phyloP scores from a whole-genome alignment of 2,113 vertebrate species.

The Pteronura brasiliensis region DNA sequence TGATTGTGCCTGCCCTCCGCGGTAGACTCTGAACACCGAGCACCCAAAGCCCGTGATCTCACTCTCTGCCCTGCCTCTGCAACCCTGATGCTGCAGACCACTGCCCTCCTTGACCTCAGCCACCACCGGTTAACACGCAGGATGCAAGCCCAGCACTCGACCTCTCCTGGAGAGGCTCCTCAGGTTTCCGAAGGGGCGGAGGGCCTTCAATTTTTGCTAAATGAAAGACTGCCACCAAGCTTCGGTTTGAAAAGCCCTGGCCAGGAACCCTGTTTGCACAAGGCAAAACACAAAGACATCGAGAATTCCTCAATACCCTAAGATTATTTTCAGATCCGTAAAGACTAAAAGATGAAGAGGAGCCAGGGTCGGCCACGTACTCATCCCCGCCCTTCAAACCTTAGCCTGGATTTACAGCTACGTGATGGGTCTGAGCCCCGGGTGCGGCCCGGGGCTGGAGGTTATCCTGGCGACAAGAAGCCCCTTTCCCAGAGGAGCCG shows the following conservation, averaged over 20 bases:
- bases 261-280: neutral
- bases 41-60: neutral
- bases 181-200: neutral
- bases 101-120: constrained; percentile 4
- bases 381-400: neutral
- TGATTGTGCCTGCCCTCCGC: constrained; percentile 45
- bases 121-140: constrained; percentile 66
- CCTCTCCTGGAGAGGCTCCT: neutral
- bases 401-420: neutral
- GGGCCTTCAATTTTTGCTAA: neutral
- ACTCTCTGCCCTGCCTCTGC: constrained; percentile 40
- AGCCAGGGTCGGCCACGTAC: neutral
- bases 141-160: neutral
- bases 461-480: neutral
- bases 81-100: neutral
- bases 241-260: neutral
- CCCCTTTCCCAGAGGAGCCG: neutral
- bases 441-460: neutral
- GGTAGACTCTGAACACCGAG: neutral
- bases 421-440: neutral
- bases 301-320: constrained; percentile 1
- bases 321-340: neutral
- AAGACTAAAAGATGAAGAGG: constrained; percentile 30
- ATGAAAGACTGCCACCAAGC: constrained; percentile 3
- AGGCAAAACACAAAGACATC: neutral